Conservation (phyloP, 2,113 vertebrate genomes). For the Chionomys nivalis region DNA sequence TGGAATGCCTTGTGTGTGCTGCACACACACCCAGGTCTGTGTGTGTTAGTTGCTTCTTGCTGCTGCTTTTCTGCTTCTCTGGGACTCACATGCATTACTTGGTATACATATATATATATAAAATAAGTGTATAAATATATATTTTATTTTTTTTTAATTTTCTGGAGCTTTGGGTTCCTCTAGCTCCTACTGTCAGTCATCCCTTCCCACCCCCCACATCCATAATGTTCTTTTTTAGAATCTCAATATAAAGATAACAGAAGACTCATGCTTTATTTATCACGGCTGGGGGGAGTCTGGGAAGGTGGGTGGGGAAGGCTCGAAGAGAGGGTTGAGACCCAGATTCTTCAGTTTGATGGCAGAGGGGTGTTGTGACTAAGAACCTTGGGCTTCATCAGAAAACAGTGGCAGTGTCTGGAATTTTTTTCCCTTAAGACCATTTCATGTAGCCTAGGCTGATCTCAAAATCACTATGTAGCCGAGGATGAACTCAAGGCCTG, state of each 20-base stretch:
- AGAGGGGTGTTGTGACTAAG: neutral
- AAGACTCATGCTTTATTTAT: conserved; percentile 41
- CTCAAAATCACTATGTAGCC: neutral
- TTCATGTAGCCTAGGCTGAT: neutral
- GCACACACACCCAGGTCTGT: neutral
- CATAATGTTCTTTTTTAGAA: conserved; percentile 34
- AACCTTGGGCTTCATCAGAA: neutral
- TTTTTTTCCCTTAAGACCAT: neutral
- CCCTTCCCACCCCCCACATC: conserved; percentile 1
- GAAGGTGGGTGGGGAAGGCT: neutral
- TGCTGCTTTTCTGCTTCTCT: conserved; percentile 67
- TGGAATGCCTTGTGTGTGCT: neutral
- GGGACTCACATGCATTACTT: conserved; percentile 45
- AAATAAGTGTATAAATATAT: conserved; percentile 70
- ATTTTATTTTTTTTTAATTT: conserved; percentile 73
- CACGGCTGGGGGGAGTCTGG: neutral
- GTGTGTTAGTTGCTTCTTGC: conserved; percentile 52
- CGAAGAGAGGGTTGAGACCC: no score
- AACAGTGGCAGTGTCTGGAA: neutral
- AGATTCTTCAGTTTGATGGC: neutral
- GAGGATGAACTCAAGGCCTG: neutral
- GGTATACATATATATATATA: conserved; percentile 64
- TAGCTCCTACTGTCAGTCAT: conserved; percentile 21
- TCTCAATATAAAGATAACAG: conserved; percentile 67
- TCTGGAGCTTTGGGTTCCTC: conserved; percentile 47